Percentiles rank a stretch among this genome's conserved stretches.
phyloP scores from a whole-genome alignment of 2,888 invertebrate genomes.

The Oligia fasciuncula region DNA sequence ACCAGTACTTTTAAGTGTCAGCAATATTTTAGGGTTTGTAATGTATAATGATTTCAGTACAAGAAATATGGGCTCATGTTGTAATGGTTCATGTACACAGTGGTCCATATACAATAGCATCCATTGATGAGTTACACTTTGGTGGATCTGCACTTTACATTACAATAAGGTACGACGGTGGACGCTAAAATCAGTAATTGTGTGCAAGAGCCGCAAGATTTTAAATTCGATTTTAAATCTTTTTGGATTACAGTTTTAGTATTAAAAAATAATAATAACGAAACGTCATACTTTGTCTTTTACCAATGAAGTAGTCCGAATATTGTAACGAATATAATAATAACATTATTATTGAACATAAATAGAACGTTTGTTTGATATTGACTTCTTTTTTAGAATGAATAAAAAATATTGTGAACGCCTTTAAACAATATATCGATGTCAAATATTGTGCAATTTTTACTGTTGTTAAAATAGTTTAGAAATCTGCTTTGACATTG shows the following conservation, averaged over 20 bases:
- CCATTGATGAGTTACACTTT: slow-evolving; percentile 13
- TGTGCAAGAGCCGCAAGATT: slow-evolving; percentile 35
- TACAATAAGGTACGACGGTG: neutral
- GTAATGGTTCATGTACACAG: slow-evolving; percentile 4
- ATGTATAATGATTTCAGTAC: slow-evolving; percentile 41
- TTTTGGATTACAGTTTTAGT: slow-evolving; percentile 59
- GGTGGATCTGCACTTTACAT: neutral
- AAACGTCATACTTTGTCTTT: slow-evolving; percentile 45
- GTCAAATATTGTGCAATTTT: slow-evolving; percentile 75
- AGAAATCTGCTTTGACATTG: slow-evolving; percentile 58
- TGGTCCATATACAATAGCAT: neutral
- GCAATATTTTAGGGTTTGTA: slow-evolving; percentile 52
- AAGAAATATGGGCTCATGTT: slow-evolving; percentile 20
- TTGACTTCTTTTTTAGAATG: slow-evolving; percentile 42
- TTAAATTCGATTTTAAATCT: slow-evolving; percentile 57
- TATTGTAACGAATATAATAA: slow-evolving; percentile 38
- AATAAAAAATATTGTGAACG: slow-evolving; percentile 51
- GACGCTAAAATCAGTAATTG: slow-evolving; percentile 2
- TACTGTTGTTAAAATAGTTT: slow-evolving; percentile 71
- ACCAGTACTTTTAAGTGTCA: slow-evolving; percentile 51
- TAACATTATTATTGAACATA: slow-evolving; percentile 19
- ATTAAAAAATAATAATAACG: slow-evolving; percentile 29
- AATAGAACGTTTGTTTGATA: slow-evolving; percentile 26
- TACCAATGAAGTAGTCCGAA: slow-evolving; percentile 39
- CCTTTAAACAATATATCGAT: slow-evolving; percentile 66